Base-by-base conservation (phyloP, 1,140 invertebrate species). In the Megalopta genalis region DNA sequence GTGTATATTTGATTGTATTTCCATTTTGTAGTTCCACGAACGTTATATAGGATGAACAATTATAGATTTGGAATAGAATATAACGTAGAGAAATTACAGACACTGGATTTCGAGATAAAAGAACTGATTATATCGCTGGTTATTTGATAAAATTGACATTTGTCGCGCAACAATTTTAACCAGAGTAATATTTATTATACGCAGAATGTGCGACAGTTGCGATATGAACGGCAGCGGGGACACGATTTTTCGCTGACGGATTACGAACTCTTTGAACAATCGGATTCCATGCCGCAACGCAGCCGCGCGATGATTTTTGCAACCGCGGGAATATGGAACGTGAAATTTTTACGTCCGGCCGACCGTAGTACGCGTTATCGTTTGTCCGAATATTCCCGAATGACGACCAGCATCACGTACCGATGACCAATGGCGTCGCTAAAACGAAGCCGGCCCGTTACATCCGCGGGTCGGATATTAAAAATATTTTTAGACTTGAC, bases 331-430 rank as follows among this genome's bases (percentile, higher is more conserved):
- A 65, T 42, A 39, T 42, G 37, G 21, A 10, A 42, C 18, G 18
- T n/a, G 37, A 42, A 42, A 65, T 42, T 65, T 42, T 65, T 65
- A 37, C 37, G 18, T 65, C 6, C n/a, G 39, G 9, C 21, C 9
- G 10, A 10, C 39, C n/a, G n/a, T 42, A 21, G 18, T 37, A 9
- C 21, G 63, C 39, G n/a, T 39, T 42, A 65, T 12, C 37, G 63
- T 42, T n/a, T 8, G n/a, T 42, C 63, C 10, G 63, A 65, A 65
- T 70, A 70, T 70, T 39, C 60, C 18, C 60, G 27, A 37, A 63
- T 9, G 60, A 63, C 27, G 60, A 63, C 60, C 60, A 9, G 16
- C 27, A 37, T 37, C 60, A 18, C 60, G 60, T 21, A 32, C 60
- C 18, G 27, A 63, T 21, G 27, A 63, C 16, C 60, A 27, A 63